Base-by-base conservation (phyloP, 92 coral and sea anemone species). In the Porites evermanni region DNA sequence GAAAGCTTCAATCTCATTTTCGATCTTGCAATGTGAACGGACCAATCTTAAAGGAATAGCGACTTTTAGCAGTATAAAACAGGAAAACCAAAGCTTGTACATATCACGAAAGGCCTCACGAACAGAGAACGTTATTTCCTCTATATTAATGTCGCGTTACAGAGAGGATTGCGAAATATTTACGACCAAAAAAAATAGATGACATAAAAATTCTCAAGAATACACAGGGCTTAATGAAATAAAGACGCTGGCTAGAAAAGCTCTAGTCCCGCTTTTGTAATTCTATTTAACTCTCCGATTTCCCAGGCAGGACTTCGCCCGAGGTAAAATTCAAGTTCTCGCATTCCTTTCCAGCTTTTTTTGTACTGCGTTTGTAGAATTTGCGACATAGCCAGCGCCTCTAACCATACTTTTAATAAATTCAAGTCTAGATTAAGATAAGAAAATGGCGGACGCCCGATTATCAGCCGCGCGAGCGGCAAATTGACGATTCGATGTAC, bases 371-470 rank as follows among this genome's bases (percentile, higher is more conserved):
- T 61, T 74, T 2, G 65, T 56, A 9, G 9, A n/a, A 4, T 53
- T 26, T 32, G 13, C n/a, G 26, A 12, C 70, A 38, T 51, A 59
- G 21, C 75, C 21, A 53, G 66, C 52, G 53, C 11, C 17, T 24
- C 29, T 14, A 18, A 56, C 8, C 17, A 80, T 54, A 19, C 26
- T 59, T 68, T 26, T 56, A 2, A 61, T 68, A 38, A 69, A 23
- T 60, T 50, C 56, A 50, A 73, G 72, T 72, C 87, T 79, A 73
- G 63, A 83, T 83, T 32, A 44, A 63, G 87, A 73, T 72, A 83
- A 63, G 87, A 85, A 85, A 86, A 87, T 80, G 90, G 86, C 82
- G 87, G 72, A 72, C 80, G 20, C 17, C 72, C 4, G 70, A 69
- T 70, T 54, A 70, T 63, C 54, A 56, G 71, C 67, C 53, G 65